These are phyloP conservation scores for Cryptophagus acutangulus DNA, from an alignment of 2,888 invertebrate genomes.

Conservation along the genomic window DNA sequence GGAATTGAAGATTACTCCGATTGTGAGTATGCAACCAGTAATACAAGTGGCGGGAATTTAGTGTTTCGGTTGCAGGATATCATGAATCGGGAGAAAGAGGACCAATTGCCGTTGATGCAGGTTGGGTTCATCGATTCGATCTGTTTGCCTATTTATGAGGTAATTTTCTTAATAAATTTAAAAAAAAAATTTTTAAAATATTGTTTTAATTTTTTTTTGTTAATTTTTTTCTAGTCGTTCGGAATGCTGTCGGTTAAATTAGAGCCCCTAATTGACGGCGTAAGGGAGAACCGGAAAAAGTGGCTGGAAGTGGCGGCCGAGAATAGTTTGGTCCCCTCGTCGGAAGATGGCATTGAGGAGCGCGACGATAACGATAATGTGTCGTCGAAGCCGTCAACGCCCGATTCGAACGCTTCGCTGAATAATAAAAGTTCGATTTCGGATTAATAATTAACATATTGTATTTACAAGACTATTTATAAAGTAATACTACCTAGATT, in stretches of 20 bases:
- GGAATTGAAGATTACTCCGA: slow-evolving; percentile 85
- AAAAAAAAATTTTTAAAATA: background rate
- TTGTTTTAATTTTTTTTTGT: background rate
- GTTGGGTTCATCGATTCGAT: slow-evolving; percentile 94
- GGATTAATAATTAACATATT: slow-evolving; percentile 23
- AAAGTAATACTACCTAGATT: background rate
- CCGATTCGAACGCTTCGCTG: slow-evolving; percentile 31
- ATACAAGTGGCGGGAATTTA: slow-evolving; percentile 15
- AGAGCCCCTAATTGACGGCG: slow-evolving; percentile 76
- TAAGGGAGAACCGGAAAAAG: slow-evolving; percentile 72
- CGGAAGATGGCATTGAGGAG: slow-evolving; percentile 13
- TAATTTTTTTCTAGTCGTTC: slow-evolving; percentile 65
- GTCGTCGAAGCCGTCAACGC: slow-evolving; percentile 35
- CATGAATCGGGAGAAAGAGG: slow-evolving; percentile 93
- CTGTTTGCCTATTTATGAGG: slow-evolving; percentile 90
- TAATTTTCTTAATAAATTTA: slow-evolving; percentile 44
- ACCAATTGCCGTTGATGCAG: slow-evolving; percentile 92
- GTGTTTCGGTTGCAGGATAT: slow-evolving; percentile 67
- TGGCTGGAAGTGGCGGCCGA: slow-evolving; percentile 72
- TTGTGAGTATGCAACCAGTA: slow-evolving; percentile 53
- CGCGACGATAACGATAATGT: slow-evolving; percentile 42
- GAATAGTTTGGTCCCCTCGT: slow-evolving; percentile 34
- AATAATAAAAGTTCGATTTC: slow-evolving; percentile 27
- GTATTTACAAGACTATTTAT: slow-evolving; percentile 1
- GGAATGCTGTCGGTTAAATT: slow-evolving; percentile 73